Base-by-base conservation (phyloP, 2,113 vertebrate genomes). In the Orycteropus afer region DNA sequence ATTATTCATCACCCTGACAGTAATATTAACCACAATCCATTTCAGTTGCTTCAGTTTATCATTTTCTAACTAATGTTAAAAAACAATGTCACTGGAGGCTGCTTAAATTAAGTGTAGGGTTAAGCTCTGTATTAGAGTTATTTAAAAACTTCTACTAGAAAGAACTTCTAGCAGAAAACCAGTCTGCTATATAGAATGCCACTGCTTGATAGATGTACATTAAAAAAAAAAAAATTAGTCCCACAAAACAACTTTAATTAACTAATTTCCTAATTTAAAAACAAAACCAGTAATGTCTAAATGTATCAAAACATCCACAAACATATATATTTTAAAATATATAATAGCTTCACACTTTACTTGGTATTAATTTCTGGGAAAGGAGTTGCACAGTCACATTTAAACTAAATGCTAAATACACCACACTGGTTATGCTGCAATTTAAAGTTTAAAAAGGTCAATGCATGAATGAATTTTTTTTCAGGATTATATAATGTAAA, bases 1-100 rank as follows among this genome's bases (percentile, higher is more conserved):
- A 96, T 95, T 89, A 82, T 97, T 97, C 37, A 0, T 97, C 97
- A 97, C 94, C 93, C 89, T 98, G 98, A 98, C 97, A 98, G 97
- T 97, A 98, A 98, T 98, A 98, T 96, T 98, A 98, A 98, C 97
- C 98, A 98, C 98, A 97, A 98, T 97, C 97, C 97, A 98, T 98
- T 98, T 96, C 97, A 98, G 95, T 98, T 97, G 95, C 96, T 98
- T 96, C 97, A 97, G 98, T 98, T 98, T 98, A 98, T 98, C 97
- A 96, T 94, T 96, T 97, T 97, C 96, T 98, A 98, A 98, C 96
- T 96, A 97, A 98, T 97, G 97, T 95, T 98, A 95, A 98, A 95
- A 98, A 98, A 98, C 96, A 98, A 88, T 95, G 97, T 95, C 93
- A 14, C n/a, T 96, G 93, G 96, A 97, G 95, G 94, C 92, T 97